Evolutionary conservation across 2,888 invertebrate species (phyloP).

Genomic region (Actias luna): DNA sequence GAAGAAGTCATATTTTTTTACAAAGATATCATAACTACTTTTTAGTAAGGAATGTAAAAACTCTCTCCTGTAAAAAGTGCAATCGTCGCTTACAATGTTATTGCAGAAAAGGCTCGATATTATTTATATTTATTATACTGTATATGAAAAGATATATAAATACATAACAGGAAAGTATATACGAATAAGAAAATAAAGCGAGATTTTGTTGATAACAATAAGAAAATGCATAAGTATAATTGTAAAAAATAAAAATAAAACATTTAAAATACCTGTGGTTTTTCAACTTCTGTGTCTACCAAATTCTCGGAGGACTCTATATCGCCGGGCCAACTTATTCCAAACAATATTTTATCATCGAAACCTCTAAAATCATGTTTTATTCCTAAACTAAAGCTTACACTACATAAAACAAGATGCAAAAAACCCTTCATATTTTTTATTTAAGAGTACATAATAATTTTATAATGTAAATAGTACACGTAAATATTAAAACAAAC

Average conservation of each 20-base stretch:
- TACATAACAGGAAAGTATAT: too few relatives aligned
- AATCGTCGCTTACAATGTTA: too few relatives aligned
- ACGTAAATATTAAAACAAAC: constrained; percentile 21
- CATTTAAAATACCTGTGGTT: constrained; percentile 45
- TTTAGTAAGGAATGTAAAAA: too few relatives aligned
- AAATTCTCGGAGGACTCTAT: constrained; percentile 31
- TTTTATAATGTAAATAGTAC: constrained; percentile 31
- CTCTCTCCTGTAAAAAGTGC: too few relatives aligned
- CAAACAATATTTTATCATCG: constrained; percentile 90
- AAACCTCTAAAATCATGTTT: constrained; percentile 88
- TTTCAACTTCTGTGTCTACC: constrained; percentile 47
- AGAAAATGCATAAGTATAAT: background rate
- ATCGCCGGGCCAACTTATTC: constrained; percentile 89
- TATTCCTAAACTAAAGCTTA: constrained; percentile 47
- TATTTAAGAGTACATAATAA: constrained; percentile 16
- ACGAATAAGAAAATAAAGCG: too few relatives aligned
- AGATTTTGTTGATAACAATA: too few relatives aligned
- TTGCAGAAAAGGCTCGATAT: too few relatives aligned
- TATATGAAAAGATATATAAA: too few relatives aligned
- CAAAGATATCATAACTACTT: too few relatives aligned
- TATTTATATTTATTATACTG: too few relatives aligned
- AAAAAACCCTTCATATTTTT: constrained; percentile 51
- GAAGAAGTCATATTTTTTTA: too few relatives aligned
- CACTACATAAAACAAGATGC: constrained; percentile 44
- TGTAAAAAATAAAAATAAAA: background rate